These are phyloP conservation scores for Thamnophis sirtalis DNA, from an alignment of 2,113 vertebrate genomes.

Conservation along the genomic window DNA sequence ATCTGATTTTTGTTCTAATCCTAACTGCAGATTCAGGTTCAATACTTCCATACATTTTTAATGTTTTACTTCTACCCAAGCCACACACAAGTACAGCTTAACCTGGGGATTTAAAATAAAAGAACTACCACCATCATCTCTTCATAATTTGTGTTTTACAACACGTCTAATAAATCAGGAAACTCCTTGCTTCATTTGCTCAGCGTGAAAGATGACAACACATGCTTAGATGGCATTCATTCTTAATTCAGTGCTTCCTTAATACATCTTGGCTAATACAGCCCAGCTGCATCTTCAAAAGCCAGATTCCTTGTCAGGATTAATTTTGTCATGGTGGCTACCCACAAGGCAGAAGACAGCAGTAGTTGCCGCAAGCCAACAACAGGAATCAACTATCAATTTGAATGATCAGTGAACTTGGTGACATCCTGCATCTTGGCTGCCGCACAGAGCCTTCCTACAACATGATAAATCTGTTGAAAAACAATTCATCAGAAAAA, in stretches of 20 bases:
- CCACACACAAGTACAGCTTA: background rate
- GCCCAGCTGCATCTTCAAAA: background rate
- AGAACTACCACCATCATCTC: background rate
- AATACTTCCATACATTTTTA: fast-evolving
- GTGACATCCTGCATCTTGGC: background rate
- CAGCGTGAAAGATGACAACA: background rate
- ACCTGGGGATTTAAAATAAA: background rate
- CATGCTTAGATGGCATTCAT: background rate
- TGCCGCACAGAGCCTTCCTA: background rate
- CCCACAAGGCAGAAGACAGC: background rate
- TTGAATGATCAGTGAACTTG: background rate
- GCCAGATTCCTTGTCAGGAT: background rate
- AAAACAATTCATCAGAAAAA: background rate
- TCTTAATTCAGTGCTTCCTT: background rate
- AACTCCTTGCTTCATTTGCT: background rate
- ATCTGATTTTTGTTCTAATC: background rate
- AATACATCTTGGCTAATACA: background rate
- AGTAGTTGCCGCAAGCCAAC: background rate
- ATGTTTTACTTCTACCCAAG: background rate
- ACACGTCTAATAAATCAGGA: background rate
- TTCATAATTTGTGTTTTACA: background rate
- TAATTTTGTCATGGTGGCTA: background rate
- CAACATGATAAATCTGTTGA: background rate
- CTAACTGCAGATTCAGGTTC: background rate
- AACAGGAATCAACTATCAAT: background rate